Percentiles rank a stretch among this genome's conserved stretches.
Conservation (phyloP, 2,797 vertebrate species). For the Clarias pachynema region DNA sequence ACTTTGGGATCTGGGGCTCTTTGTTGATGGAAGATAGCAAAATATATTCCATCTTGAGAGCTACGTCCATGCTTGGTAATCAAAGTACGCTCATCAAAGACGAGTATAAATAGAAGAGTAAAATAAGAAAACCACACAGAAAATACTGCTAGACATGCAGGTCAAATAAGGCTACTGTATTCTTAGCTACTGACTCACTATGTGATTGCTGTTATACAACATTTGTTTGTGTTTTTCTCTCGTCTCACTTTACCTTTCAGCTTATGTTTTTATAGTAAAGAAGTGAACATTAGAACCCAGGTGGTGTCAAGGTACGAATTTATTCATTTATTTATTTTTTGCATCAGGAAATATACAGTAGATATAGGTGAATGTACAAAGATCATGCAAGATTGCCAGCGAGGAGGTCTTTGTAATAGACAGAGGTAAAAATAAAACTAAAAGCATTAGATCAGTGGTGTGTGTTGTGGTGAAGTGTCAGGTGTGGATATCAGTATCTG, state of each 20-base stretch:
- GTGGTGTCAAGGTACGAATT: background rate
- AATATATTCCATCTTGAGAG: conserved; percentile 20
- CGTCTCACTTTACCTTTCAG: conserved; percentile 32
- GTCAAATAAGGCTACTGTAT: conserved; percentile 25
- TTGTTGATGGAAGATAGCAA: conserved; percentile 45
- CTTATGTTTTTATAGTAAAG: conserved; percentile 28
- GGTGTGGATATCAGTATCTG: background rate
- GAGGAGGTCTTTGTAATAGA: background rate
- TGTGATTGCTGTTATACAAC: conserved; percentile 27
- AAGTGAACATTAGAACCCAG: background rate
- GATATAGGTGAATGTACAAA: background rate
- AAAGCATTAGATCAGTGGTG: background rate
- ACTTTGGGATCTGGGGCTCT: conserved; percentile 29
- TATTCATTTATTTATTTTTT: background rate
- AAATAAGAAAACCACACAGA: conserved; percentile 33
- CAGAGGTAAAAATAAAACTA: background rate
- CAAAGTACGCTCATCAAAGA: conserved; percentile 52
- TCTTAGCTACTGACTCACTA: conserved; percentile 11
- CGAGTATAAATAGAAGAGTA: conserved; percentile 44
- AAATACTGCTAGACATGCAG: conserved; percentile 36
- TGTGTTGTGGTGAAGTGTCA: background rate
- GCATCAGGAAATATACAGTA: background rate
- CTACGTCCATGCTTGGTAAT: conserved; percentile 51
- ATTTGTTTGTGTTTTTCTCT: conserved; percentile 18
- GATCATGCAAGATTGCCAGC: background rate